phyloP scores from a whole-genome alignment of 2,888 invertebrate genomes.

The Hypomecis punctinalis region DNA sequence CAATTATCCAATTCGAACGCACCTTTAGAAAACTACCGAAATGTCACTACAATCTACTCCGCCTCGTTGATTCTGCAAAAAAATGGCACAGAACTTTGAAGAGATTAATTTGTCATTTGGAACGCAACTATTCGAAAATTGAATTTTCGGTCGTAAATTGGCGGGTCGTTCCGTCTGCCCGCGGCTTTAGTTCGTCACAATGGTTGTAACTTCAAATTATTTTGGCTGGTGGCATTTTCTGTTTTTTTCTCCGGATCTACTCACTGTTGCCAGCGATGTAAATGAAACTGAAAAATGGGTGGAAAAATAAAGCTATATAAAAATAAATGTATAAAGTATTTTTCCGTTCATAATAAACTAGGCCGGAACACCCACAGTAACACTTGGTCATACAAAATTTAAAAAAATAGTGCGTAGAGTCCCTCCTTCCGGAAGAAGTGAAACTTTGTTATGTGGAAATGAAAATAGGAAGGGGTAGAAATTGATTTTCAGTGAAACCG shows the following conservation, averaged over 20 bases:
- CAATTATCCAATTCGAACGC: slow-evolving; percentile 48
- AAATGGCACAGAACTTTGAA: slow-evolving; percentile 68
- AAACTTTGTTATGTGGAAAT: no score
- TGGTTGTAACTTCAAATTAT: slow-evolving; percentile 25
- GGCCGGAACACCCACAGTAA: no score
- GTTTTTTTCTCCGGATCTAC: not conserved
- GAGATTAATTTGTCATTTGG: slow-evolving; percentile 83
- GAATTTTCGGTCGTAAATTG: slow-evolving; percentile 50
- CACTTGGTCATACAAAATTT: no score
- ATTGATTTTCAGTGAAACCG: no score
- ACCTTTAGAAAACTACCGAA: slow-evolving; percentile 73
- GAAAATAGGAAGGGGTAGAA: no score
- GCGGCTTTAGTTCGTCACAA: slow-evolving; percentile 36
- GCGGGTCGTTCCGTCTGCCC: slow-evolving; percentile 35
- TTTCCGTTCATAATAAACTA: no score
- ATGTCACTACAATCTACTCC: slow-evolving; percentile 74
- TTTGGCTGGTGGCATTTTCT: slow-evolving; percentile 6
- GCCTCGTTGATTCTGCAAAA: slow-evolving; percentile 69
- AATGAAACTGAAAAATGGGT: no score
- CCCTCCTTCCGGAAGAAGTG: no score
- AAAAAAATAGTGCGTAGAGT: no score
- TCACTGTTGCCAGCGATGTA: no score
- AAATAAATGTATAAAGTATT: no score
- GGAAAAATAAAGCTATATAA: no score
- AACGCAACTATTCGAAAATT: slow-evolving; percentile 66